These are phyloP conservation scores for Gymnothorax javanicus DNA, from an alignment of 2,797 vertebrate species.

Conservation along the genomic window DNA sequence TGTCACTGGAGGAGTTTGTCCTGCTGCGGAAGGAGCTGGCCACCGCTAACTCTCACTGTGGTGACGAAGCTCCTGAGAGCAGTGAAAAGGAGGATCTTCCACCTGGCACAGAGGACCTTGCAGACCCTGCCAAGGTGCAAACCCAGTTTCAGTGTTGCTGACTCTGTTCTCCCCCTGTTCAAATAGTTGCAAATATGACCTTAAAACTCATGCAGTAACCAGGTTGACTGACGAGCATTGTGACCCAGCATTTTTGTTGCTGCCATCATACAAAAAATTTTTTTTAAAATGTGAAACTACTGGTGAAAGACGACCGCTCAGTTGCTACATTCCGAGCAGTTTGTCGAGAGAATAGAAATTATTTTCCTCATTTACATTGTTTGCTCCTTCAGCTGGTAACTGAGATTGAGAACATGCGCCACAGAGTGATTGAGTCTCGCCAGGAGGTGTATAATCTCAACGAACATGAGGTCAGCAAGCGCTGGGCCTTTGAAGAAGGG, in stretches of 20 bases:
- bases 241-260: not conserved
- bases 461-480: slow-evolving; percentile 98
- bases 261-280: not conserved
- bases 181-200: not conserved
- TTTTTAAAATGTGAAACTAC: not conserved
- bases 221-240: not conserved
- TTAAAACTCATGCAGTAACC: not conserved
- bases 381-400: slow-evolving; percentile 81
- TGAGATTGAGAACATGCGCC: slow-evolving; percentile 99
- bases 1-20: slow-evolving; percentile 92
- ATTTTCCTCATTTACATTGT: not conserved
- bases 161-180: not conserved
- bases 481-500: slow-evolving; percentile 97
- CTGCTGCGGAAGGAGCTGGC: slow-evolving; percentile 88
- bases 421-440: slow-evolving; percentile 93
- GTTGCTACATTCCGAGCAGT: not conserved
- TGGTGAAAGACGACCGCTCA: not conserved
- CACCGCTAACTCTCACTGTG: slow-evolving; percentile 78
- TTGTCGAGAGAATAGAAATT: not conserved
- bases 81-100: slow-evolving; percentile 80
- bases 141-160: not conserved
- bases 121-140: slow-evolving; percentile 92
- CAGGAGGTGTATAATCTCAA: slow-evolving; percentile 98
- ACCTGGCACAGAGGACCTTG: slow-evolving; percentile 88
- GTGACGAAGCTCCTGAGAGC: slow-evolving; percentile 67